Percentiles rank a stretch among this genome's conserved stretches.
These are phyloP conservation scores for Crocodylus rhombifer DNA, from an alignment of 2,797 vertebrate species.

Conservation along the genomic window DNA sequence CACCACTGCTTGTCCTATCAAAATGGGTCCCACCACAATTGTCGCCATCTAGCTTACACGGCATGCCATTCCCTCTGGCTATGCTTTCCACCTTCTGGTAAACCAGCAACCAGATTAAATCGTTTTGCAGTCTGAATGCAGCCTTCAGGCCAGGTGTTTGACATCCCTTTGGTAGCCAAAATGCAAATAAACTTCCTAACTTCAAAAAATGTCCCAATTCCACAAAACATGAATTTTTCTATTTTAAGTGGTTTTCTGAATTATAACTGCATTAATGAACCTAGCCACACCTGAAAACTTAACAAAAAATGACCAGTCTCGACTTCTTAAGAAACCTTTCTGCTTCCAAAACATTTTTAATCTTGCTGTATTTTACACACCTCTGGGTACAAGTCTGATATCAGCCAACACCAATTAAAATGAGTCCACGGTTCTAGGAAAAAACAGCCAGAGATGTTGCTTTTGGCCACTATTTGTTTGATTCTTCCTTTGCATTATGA, in stretches of 20 bases:
- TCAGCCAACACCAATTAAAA: neutral
- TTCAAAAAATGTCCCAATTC: neutral
- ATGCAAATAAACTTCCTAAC: neutral
- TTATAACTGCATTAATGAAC: neutral
- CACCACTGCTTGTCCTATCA: too few species aligned
- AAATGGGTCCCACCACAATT: too few species aligned
- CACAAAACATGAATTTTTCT: neutral
- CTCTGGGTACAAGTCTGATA: neutral
- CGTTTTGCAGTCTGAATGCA: too few species aligned
- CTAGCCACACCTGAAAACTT: neutral
- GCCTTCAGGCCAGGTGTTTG: too few species aligned
- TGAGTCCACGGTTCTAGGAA: neutral
- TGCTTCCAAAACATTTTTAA: neutral
- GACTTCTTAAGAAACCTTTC: neutral
- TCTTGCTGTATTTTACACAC: neutral
- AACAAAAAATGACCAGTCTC: neutral
- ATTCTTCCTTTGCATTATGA: constrained; percentile 18
- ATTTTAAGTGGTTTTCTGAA: neutral
- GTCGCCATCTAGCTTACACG: too few species aligned
- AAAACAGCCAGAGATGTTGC: neutral
- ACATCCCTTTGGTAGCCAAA: neutral
- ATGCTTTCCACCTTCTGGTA: too few species aligned
- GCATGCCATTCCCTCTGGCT: too few species aligned
- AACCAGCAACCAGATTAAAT: too few species aligned
- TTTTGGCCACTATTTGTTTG: neutral